These are phyloP conservation scores for Alethe castanea DNA, from an alignment of 2,113 vertebrate species.

Conservation along the genomic window DNA sequence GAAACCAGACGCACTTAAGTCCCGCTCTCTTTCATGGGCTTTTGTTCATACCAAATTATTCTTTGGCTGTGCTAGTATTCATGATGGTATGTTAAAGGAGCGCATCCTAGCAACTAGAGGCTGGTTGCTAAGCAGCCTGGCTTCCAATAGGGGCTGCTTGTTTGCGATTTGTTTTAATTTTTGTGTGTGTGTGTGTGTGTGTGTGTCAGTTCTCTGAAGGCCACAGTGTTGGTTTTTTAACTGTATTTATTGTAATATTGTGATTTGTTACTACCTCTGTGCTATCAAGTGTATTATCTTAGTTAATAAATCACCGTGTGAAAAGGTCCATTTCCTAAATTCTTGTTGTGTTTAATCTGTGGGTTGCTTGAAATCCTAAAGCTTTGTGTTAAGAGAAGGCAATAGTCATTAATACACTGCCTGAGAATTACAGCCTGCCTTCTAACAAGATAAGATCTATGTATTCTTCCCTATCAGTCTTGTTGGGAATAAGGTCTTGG, in stretches of 20 bases:
- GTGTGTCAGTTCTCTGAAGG: conserved; percentile 53
- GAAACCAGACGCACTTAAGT: conserved; percentile 89
- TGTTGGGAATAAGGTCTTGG: background rate
- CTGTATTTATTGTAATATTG: conserved; percentile 72
- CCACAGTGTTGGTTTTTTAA: conserved; percentile 67
- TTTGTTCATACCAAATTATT: conserved; percentile 92
- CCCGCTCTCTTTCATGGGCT: conserved; percentile 78
- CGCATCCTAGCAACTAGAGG: conserved; percentile 90
- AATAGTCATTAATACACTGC: background rate
- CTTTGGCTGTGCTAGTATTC: conserved; percentile 88
- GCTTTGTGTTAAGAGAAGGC: conserved; percentile 28
- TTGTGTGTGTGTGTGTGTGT: background rate
- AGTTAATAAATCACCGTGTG: conserved; percentile 73
- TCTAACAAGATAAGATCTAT: background rate
- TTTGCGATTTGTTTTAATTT: conserved; percentile 65
- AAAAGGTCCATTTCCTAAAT: conserved; percentile 62
- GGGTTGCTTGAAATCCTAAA: conserved; percentile 38
- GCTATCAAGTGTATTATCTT: conserved; percentile 61
- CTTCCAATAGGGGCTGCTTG: conserved; percentile 80
- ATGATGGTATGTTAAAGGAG: conserved; percentile 87
- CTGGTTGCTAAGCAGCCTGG: conserved; percentile 86
- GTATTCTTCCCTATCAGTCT: background rate
- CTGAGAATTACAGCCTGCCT: background rate
- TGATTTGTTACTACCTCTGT: conserved; percentile 66
- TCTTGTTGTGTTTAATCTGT: conserved; percentile 26